Base-by-base conservation (phyloP, 2,113 vertebrate genomes). In the Catharus minimus region DNA sequence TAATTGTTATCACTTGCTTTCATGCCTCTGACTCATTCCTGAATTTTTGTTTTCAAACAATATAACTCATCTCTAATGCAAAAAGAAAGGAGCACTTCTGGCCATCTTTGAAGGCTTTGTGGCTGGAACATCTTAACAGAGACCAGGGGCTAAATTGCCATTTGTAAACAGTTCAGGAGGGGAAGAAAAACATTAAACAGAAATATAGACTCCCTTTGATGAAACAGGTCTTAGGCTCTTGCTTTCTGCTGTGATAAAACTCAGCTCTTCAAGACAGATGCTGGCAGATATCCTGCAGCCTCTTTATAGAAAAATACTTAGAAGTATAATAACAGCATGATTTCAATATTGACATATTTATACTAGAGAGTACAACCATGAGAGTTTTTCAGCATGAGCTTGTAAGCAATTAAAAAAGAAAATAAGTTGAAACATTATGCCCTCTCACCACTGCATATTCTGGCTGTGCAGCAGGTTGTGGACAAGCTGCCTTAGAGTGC, bases 301-400 rank as follows among this genome's bases (percentile, higher is more conserved):
- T 64, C 76, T 88, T 66, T 69, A 84, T 28, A 52, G 78, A 79
- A 82, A 84, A 89, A 57, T 50, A 65, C 58, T 92, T 86, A 62
- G 27, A 79, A 90, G 22, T 41, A 44, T 89, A 94, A 75, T 21
- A 93, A 36, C 55, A 87, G 62, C 27, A 69, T 85, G 62, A 82
- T 82, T 89, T 94, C 56, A 89, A 55, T 79, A 93, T 82, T 87
- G 90, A 62, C n/a, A 18, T 79, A 68, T 88, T 95, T 90, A 80
- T 84, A 47, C 43, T 11, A 62, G 24, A 73, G 55, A 76, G 36
- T 47, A 77, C 33, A 90, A 79, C 30, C 3, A 1, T 47, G 20
- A 62, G 26, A 46, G 26, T 50, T 84, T 87, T 92, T 38, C 89
- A 89, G 50, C 36, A 72, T 53, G 33, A 88, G n/a, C 41, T 85